Percentiles rank a stretch among this genome's conserved stretches.
phyloP scores from a whole-genome alignment of 2,888 invertebrate species.

The Hydriomena furcata region DNA sequence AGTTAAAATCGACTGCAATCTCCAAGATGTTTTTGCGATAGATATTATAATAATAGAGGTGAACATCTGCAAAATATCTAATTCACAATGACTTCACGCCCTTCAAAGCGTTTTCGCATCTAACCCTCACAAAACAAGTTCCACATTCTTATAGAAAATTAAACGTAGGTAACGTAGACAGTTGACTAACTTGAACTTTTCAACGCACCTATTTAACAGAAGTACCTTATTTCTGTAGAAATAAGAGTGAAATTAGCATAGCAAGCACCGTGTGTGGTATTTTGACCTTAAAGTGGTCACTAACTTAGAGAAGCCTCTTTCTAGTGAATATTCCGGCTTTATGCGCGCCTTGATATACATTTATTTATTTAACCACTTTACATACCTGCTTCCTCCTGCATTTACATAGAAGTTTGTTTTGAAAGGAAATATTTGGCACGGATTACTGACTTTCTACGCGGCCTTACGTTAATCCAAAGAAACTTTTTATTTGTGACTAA shows the following conservation, averaged over 20 bases:
- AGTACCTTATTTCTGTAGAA: background rate
- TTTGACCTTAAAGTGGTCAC: constrained; percentile 15
- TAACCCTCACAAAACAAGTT: background rate
- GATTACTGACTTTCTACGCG: no score
- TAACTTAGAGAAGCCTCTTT: constrained; percentile 6
- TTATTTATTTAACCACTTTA: no score
- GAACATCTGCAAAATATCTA: background rate
- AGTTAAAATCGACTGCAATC: no score
- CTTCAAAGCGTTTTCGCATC: background rate
- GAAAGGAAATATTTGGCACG: no score
- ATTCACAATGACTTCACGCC: background rate
- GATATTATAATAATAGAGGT: background rate
- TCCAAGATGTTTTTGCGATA: no score
- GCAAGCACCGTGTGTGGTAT: background rate
- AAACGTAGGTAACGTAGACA: background rate
- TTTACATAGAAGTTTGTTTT: no score
- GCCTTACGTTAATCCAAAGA: no score
- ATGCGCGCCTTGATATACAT: background rate
- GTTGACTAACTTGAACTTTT: constrained; percentile 9
- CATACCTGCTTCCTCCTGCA: no score
- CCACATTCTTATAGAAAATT: constrained; percentile 1
- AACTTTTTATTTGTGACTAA: no score
- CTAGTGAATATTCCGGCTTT: constrained; percentile 13
- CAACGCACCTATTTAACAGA: background rate
- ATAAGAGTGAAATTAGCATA: background rate